phyloP scores from a whole-genome alignment of 2,113 vertebrate species.

The Calidris pygmaea region DNA sequence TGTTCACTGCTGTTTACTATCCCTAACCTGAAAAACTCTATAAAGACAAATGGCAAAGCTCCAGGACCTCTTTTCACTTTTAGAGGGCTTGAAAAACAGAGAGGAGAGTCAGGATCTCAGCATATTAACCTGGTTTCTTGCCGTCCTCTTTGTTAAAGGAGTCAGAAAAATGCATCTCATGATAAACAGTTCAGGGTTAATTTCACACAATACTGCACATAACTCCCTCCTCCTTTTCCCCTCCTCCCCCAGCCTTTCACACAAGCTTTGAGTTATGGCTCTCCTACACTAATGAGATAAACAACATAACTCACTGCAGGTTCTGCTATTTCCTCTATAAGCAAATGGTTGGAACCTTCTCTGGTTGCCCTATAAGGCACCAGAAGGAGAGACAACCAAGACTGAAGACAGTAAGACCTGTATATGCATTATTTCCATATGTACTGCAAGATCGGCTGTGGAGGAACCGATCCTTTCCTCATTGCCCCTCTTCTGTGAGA shows the following conservation, averaged over 20 bases:
- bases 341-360: conserved; percentile 59
- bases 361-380: conserved; percentile 67
- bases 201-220: conserved; percentile 69
- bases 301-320: conserved; percentile 74
- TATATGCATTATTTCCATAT: not conserved
- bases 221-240: conserved; percentile 32
- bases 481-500: not conserved
- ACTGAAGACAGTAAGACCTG: not conserved
- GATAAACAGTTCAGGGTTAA: conserved; percentile 67
- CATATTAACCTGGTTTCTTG: not conserved
- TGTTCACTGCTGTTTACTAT: not conserved
- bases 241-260: conserved; percentile 28
- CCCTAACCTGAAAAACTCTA: not conserved
- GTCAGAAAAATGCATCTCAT: conserved; percentile 29
- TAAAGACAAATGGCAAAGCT: not conserved
- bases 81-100: not conserved
- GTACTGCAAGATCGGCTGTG: not conserved
- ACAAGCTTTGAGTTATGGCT: conserved; percentile 72
- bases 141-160: conserved; percentile 31
- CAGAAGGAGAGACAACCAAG: conserved; percentile 2
- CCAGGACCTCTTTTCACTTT: not conserved
- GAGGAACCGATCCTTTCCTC: not conserved
- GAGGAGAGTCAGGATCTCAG: not conserved
- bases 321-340: conserved; percentile 67
- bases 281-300: conserved; percentile 80